Conservation (phyloP, 2,797 vertebrate genomes). For the Mareca strepera region DNA sequence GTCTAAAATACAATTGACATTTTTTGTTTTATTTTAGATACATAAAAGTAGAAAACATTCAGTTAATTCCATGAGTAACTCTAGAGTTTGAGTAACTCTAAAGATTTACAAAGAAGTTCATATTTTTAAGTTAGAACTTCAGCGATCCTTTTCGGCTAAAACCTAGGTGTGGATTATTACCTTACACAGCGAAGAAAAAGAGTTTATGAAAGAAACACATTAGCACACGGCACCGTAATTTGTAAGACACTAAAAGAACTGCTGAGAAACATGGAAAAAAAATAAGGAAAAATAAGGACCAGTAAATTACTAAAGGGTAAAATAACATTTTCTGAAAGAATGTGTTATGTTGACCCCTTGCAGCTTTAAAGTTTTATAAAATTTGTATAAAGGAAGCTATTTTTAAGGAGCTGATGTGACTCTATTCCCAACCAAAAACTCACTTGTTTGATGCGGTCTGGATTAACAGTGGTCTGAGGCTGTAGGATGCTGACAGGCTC, state of each 20-base stretch:
- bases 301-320: slow-evolving; percentile 12
- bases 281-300: slow-evolving; percentile 22
- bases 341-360: slow-evolving; percentile 20
- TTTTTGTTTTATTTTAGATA: not conserved
- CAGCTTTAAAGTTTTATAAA: slow-evolving; percentile 12
- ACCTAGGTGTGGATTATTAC: not conserved
- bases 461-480: slow-evolving; percentile 98
- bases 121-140: not conserved
- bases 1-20: not conserved
- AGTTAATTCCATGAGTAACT: not conserved
- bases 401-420: slow-evolving; percentile 59
- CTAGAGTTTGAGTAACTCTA: not conserved
- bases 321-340: slow-evolving; percentile 12
- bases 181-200: not conserved
- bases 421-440: slow-evolving; percentile 78
- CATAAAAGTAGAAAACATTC: not conserved
- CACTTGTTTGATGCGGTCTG: slow-evolving; percentile 99
- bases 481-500: slow-evolving; percentile 99
- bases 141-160: not conserved
- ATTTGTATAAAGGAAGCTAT: not conserved
- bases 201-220: not conserved
- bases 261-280: not conserved
- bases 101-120: slow-evolving; percentile 12
- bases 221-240: not conserved
- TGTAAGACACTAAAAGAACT: slow-evolving; percentile 32